These are phyloP conservation scores for Cebus imitator DNA, from an alignment of 2,113 vertebrate genomes.

Conservation along the genomic window DNA sequence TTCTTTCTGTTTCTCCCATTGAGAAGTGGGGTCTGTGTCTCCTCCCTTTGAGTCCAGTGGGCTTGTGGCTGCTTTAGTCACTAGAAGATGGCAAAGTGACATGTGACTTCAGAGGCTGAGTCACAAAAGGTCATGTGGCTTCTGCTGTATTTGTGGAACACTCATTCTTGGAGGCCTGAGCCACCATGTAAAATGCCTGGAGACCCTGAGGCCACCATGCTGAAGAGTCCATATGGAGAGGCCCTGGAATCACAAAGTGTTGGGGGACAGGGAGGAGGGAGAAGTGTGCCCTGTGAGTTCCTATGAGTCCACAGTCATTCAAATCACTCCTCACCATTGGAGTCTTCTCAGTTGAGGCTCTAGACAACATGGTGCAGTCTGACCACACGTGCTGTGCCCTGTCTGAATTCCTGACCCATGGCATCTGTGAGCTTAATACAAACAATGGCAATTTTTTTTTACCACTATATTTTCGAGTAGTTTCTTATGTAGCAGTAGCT, in stretches of 20 bases:
- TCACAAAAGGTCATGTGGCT: neutral
- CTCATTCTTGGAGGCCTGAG: neutral
- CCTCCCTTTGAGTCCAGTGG: neutral
- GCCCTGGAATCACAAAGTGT: neutral
- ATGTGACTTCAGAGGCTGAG: slow-evolving; percentile 8
- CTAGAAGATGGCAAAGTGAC: neutral
- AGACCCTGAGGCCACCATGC: neutral
- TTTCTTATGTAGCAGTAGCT: slow-evolving; percentile 33
- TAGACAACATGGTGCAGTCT: neutral
- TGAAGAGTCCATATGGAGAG: neutral
- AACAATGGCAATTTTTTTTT: neutral
- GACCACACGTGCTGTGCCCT: neutral
- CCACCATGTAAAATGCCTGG: neutral
- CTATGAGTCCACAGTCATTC: neutral
- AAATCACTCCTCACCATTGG: neutral
- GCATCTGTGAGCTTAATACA: neutral
- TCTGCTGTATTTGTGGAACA: neutral
- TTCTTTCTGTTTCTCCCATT: slow-evolving; percentile 41
- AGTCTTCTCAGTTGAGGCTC: neutral
- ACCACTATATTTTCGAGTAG: neutral
- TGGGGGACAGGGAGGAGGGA: neutral
- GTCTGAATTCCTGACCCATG: neutral
- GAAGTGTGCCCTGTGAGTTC: neutral
- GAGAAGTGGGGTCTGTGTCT: slow-evolving; percentile 22
- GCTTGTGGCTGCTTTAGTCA: neutral